Base-by-base conservation (phyloP, 2,797 vertebrate genomes). In the Meriones psammophilus region DNA sequence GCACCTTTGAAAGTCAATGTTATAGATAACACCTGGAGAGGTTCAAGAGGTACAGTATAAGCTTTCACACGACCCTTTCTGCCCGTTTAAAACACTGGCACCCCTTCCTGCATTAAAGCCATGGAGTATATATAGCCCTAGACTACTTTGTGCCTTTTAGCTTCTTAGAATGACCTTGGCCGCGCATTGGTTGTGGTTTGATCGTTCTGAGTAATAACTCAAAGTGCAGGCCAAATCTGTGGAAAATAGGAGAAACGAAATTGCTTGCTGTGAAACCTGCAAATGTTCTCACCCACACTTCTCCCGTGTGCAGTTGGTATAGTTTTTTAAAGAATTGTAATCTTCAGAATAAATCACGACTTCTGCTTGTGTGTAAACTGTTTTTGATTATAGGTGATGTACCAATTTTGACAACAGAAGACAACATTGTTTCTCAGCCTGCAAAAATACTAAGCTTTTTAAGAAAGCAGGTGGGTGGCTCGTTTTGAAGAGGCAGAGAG, bases 401-500 rank as follows among this genome's bases (percentile, higher is more conserved):
- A n/a, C 99, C 99, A 94, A 97, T 99, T 95, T 98, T 99, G 97
- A 96, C 98, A 95, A 98, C 98, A 96, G 99, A 99, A 95, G 99
- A 99, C 87, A 96, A 89, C 89, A 97, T 98, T 94, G 98, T 99
- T 97, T 99, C 99, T 97, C 99, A 99, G 97, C 99, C 99, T 24
- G 97, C 98, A 97, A 99, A 99, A 97, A 99, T 99, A 98, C 98
- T 99, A 60, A 99, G 99, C 98, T 99, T 99, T 97, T 98, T 99
- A 97, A 99, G 99, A 98, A 99, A 99, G 98, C 99, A 99, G 99
- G 99, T 99, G 90, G 42, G 98, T 97, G 76, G 42, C 92, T 86
- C 46, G 28, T 92, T 94, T 93, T 91, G 68, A 96, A 92, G 50
- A 92, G 92, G 60, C 77, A 93, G 28, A 71, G 86, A 76, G 58